Base-by-base conservation (phyloP, 2,888 invertebrate genomes). In the Brachynemurus nebulosus region DNA sequence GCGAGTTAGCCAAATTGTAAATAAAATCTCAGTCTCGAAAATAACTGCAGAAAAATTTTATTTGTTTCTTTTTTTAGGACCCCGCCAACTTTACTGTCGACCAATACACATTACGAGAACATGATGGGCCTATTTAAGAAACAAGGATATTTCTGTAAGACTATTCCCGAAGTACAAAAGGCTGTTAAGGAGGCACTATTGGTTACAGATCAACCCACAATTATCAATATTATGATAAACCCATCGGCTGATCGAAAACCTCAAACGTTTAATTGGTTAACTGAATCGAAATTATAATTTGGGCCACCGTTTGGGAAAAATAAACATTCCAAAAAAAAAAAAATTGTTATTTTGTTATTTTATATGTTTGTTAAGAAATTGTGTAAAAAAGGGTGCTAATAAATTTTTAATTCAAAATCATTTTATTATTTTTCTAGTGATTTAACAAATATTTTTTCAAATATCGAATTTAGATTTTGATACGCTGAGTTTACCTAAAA, bases 221-320 rank as follows among this genome's bases (percentile, higher is more conserved):
- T 96, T 52, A 86, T 96, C 53, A 96, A 96, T 61, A 80, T 93
- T 18, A 76, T 88, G 56, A 96, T 96, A 44, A 80, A 78, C 61
- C 88, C 93, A 3, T 74, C 79, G 49, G 86, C 95, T 11, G 88
- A 85, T 60, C 76, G 95, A 50, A 95, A 93, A 64, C 78, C 85
- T 30, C 96, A 96, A 67, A 75, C 82, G 14, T 92, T 90, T 63
- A 81, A 74, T 59, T 93, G 93, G 93, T 70, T 93, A 4, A 92
- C 93, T 0, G 86, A 90, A 65, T 90, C 92, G 5, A 93, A 93
- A 64, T 68, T 90, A 54, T 89, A 72, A 74, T n/a, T n/a, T n/a
- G n/a, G n/a, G n/a, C n/a, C n/a, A n/a, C n/a, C n/a, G n/a, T n/a
- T n/a, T n/a, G n/a, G n/a, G n/a, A n/a, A n/a, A n/a, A n/a, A n/a